phyloP scores from a whole-genome alignment of 2,888 invertebrate species.

The Ophion obscuratus region DNA sequence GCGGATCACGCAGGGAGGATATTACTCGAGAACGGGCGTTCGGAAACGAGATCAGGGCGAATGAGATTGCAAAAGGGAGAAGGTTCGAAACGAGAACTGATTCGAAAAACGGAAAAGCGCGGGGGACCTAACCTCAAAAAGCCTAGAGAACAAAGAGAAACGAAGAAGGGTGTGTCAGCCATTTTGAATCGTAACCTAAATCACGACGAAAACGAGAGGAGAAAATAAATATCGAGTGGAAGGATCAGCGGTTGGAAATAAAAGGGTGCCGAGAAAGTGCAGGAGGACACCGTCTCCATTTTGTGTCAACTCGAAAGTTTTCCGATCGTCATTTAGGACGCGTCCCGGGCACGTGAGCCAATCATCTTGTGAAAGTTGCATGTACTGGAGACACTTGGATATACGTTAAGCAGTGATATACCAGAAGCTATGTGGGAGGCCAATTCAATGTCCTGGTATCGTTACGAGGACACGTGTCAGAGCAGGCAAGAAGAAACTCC shows the following conservation, averaged over 20 bases:
- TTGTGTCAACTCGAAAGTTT: not conserved
- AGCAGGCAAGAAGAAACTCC: no score
- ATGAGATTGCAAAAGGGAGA: no score
- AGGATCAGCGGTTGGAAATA: not conserved
- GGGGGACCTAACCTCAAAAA: not conserved
- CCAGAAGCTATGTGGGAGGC: not conserved
- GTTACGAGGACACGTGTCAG: no score
- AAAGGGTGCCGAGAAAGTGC: not conserved
- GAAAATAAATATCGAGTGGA: no score
- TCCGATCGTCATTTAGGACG: constrained; percentile 1
- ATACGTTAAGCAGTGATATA: not conserved
- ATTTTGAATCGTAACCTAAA: not conserved
- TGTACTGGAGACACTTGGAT: not conserved
- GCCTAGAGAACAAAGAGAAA: not conserved
- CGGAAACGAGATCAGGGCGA: no score
- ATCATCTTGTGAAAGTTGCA: constrained; percentile 7
- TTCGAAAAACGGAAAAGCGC: not conserved
- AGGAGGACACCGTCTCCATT: not conserved
- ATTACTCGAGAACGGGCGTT: no score
- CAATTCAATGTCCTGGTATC: constrained; percentile 1
- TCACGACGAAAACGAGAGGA: not conserved
- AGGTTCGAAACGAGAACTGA: no score
- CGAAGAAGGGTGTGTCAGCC: not conserved
- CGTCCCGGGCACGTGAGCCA: constrained; percentile 12
- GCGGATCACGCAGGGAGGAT: no score